Conservation (phyloP, 2,797 vertebrate genomes). For the Petrocephalus schoutedeni region DNA sequence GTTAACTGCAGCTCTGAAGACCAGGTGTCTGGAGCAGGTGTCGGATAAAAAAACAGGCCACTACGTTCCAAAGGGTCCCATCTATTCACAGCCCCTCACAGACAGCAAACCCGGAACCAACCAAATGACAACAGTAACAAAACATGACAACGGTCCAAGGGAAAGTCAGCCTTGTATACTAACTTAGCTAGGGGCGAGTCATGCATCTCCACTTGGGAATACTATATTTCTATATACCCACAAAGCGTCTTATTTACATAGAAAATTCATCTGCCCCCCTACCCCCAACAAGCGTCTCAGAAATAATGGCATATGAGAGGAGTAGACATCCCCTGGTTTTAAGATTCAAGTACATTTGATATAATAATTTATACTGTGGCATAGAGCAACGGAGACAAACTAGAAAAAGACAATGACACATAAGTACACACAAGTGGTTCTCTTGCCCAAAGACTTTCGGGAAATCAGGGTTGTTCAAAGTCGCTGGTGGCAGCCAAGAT, state of each 20-base stretch:
- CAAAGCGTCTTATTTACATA: slow-evolving; percentile 23
- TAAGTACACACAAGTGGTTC: slow-evolving; percentile 35
- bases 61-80: not conserved
- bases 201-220: slow-evolving; percentile 12
- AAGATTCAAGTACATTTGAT: slow-evolving; percentile 73
- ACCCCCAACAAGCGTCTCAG: slow-evolving; percentile 23
- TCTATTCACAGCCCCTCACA: not conserved
- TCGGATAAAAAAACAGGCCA: not conserved
- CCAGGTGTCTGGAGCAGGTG: not conserved
- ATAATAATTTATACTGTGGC: slow-evolving; percentile 59
- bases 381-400: slow-evolving; percentile 39
- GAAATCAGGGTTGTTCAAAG: slow-evolving; percentile 42
- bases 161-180: not conserved
- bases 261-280: slow-evolving; percentile 34
- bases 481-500: slow-evolving; percentile 48
- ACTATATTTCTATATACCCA: not conserved
- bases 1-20: not conserved
- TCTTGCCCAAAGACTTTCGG: slow-evolving; percentile 50
- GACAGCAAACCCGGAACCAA: not conserved
- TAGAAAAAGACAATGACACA: slow-evolving; percentile 30
- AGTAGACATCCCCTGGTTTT: slow-evolving; percentile 43
- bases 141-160: not conserved
- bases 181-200: not conserved
- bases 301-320: slow-evolving; percentile 33
- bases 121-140: not conserved